Base-by-base conservation (phyloP, 2,888 invertebrate genomes). In the Acanthosepion esculentum region DNA sequence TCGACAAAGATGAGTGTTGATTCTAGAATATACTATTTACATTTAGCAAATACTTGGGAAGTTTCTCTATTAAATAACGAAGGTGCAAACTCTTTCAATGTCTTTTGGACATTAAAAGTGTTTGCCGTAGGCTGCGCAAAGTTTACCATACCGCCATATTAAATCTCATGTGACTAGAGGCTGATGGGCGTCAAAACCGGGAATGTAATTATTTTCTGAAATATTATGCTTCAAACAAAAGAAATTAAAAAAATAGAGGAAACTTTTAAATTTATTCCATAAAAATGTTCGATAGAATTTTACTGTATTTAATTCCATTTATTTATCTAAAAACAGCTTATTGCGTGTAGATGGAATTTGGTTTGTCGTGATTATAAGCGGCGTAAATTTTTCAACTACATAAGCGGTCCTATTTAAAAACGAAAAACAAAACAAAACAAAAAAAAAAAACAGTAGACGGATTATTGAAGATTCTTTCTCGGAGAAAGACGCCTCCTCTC, bases 81-180 rank as follows among this genome's bases (percentile, higher is more conserved):
- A n/a, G 78, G n/a, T 33, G n/a, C 78, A 78, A 78, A 78, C 78
- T 78, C 78, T 78, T 78, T 78, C 78, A 78, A 78, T 78, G 78
- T 78, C 78, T 78, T 41, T 33, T 15, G 78, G 78, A 78, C 78
- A 78, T 78, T 78, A 78, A 78, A 78, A 78, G 78, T 18, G 78
- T 78, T 78, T 78, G 78, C 78, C 78, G 78, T 78, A n/a, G 78
- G 78, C n/a, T n/a, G n/a, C 15, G 78, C n/a, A 78, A 78, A 78
- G 12, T 78, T 78, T 18, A 78, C n/a, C 78, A 78, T 12, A 78
- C 78, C 78, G 78, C n/a, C 78, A 78, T 78, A 18, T 78, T 78
- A 78, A 78, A 12, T 78, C 78, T 78, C 78, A 78, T 78, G 78
- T 78, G 78, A 78, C 78, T 78, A n/a, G 78, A 78, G 29, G 59